Percentiles rank a stretch among this genome's conserved stretches.
phyloP scores from a whole-genome alignment of 2,888 invertebrate genomes.

The Macrophya alboannulata region DNA sequence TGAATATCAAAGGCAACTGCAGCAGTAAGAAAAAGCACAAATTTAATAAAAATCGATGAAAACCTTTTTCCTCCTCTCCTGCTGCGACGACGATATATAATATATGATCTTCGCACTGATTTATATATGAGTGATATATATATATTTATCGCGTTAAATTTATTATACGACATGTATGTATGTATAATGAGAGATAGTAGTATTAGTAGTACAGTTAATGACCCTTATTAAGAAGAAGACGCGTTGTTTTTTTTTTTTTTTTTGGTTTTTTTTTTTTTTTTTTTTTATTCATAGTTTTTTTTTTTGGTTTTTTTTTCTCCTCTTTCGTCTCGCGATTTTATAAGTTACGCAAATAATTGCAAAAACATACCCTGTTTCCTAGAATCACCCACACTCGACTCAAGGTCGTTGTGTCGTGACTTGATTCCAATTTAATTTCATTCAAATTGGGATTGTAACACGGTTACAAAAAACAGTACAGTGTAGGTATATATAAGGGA shows the following conservation, averaged over 20 bases:
- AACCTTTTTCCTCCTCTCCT: neutral
- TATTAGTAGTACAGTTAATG: slow-evolving; percentile 50
- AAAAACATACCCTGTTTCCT: slow-evolving; percentile 97
- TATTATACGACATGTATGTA: slow-evolving; percentile 29
- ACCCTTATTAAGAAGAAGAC: slow-evolving; percentile 50
- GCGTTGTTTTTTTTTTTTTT: slow-evolving; percentile 66
- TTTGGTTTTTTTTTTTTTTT: slow-evolving; percentile 20
- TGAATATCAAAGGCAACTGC: neutral
- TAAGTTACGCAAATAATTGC: slow-evolving; percentile 91
- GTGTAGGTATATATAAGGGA: slow-evolving; percentile 65
- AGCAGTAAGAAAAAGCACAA: slow-evolving; percentile 8
- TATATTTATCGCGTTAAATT: slow-evolving; percentile 9
- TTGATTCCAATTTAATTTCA: slow-evolving; percentile 73
- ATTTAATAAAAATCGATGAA: neutral
- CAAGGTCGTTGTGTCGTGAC: slow-evolving; percentile 68
- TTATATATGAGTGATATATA: neutral
- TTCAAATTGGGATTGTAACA: slow-evolving; percentile 64
- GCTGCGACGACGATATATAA: slow-evolving; percentile 5
- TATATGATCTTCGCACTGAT: slow-evolving; percentile 9
- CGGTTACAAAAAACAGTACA: slow-evolving; percentile 61
- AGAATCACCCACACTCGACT: slow-evolving; percentile 84
- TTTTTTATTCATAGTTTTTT: neutral
- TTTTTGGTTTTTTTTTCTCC: neutral
- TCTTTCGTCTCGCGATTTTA: slow-evolving; percentile 61
- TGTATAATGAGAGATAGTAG: slow-evolving; percentile 36